phyloP scores from a whole-genome alignment of 1,140 invertebrate species.

The roundworm (Caenorhabditis elegans) region WBcel235 BX284602.5:10007001-10007500 shows the following conservation, averaged over 20 bases:
- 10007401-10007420: too few relatives aligned
- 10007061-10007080: conserved; percentile 87
- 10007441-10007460: conserved; percentile 71
- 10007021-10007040: conserved; percentile 72
- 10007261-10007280: conserved; percentile 90
- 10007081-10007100: conserved; percentile 76
- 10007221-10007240: conserved; percentile 74
- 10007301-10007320: conserved; percentile 81
- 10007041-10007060: conserved; percentile 89
- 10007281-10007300: conserved; percentile 85
- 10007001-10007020: conserved; percentile 87
- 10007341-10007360: too few relatives aligned
- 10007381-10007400: too few relatives aligned
- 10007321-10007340: conserved; percentile 71
- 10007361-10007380: too few relatives aligned
- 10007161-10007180: too few relatives aligned
- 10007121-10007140: conserved; percentile 83
- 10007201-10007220: conserved; percentile 77
- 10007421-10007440: too few relatives aligned
- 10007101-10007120: conserved; percentile 98
- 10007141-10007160: too few relatives aligned
- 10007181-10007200: conserved; percentile 74
- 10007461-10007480: conserved; percentile 72
- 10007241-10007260: conserved; percentile 87
- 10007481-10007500: conserved; percentile 81